Conservation (phyloP, 2,888 invertebrate genomes). For the Peribatodes rhomboidaria region DNA sequence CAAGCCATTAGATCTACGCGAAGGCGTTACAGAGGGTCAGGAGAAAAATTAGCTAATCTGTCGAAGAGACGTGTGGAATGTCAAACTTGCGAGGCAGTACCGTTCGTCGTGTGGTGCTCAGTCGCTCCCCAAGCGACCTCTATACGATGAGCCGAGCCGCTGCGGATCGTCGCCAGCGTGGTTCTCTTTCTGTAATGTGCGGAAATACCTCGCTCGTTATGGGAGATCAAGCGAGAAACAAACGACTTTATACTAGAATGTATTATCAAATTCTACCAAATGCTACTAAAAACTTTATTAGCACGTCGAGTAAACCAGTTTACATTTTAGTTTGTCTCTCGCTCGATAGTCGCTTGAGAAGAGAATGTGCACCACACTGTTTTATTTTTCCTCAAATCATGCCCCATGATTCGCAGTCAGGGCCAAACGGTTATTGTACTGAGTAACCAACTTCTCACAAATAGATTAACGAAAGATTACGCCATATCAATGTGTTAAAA, state of each 20-base stretch:
- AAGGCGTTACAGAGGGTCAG: background rate
- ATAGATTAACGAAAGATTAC: slow-evolving; percentile 17
- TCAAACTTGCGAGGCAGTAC: slow-evolving; percentile 13
- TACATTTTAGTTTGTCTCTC: slow-evolving; percentile 24
- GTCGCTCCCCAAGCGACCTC: slow-evolving; percentile 35
- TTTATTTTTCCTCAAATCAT: slow-evolving; percentile 16
- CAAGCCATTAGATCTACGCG: too few relatives aligned
- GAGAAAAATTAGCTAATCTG: slow-evolving; percentile 1
- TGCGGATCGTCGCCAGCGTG: slow-evolving; percentile 7
- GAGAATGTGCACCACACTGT: slow-evolving; percentile 25
- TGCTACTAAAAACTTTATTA: background rate
- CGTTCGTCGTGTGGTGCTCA: slow-evolving; percentile 23
- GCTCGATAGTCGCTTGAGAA: slow-evolving; percentile 29
- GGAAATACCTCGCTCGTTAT: slow-evolving; percentile 37
- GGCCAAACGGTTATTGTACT: slow-evolving; percentile 24
- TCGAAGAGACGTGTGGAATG: slow-evolving; percentile 10
- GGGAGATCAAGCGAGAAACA: slow-evolving; percentile 26
- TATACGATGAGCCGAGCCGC: slow-evolving; percentile 22
- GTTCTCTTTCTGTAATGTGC: slow-evolving; percentile 32
- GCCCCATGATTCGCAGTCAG: slow-evolving; percentile 17
- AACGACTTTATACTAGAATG: slow-evolving; percentile 3
- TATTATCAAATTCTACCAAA: background rate
- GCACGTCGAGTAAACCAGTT: background rate
- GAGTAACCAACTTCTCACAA: slow-evolving; percentile 15
- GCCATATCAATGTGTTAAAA: slow-evolving; percentile 16